These are phyloP conservation scores for Tachystola acroxantha DNA, from an alignment of 2,888 invertebrate genomes.

Conservation along the genomic window DNA sequence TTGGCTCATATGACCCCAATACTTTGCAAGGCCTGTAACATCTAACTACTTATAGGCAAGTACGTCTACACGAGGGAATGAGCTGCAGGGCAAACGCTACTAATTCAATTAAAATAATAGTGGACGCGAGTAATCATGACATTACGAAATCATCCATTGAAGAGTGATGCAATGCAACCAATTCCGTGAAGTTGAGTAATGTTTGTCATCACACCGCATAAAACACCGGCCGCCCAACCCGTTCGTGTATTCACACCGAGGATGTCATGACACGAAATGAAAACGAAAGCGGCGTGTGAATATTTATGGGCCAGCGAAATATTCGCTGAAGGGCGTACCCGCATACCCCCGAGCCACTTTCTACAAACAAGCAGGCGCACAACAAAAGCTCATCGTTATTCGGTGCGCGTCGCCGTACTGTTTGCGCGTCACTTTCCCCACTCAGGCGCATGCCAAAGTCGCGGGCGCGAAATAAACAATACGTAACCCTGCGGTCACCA, in stretches of 20 bases:
- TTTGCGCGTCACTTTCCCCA: slow-evolving; percentile 63
- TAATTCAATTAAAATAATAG: neutral
- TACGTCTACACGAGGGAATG: no score
- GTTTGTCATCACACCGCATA: slow-evolving; percentile 57
- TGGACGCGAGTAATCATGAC: slow-evolving; percentile 18
- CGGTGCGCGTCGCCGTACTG: slow-evolving; percentile 48
- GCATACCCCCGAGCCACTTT: slow-evolving; percentile 64
- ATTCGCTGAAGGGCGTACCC: slow-evolving; percentile 75
- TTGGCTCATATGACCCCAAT: no score
- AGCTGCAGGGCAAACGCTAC: no score
- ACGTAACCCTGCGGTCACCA: slow-evolving; percentile 56
- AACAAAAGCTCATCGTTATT: slow-evolving; percentile 74
- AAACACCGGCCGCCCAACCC: slow-evolving; percentile 35
- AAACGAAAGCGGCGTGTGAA: slow-evolving; percentile 68
- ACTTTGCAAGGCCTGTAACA: no score
- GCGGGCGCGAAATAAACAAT: slow-evolving; percentile 35
- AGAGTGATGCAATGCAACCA: slow-evolving; percentile 44
- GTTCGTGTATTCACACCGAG: slow-evolving; percentile 34
- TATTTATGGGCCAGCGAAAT: slow-evolving; percentile 72
- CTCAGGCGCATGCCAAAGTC: slow-evolving; percentile 23
- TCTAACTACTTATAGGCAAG: no score
- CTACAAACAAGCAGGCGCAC: slow-evolving; percentile 55
- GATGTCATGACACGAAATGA: slow-evolving; percentile 63
- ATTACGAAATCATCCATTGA: slow-evolving; percentile 45
- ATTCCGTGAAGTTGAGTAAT: slow-evolving; percentile 64